Conservation (phyloP, 2,888 invertebrate species). For the Ormyrus rosae region DNA sequence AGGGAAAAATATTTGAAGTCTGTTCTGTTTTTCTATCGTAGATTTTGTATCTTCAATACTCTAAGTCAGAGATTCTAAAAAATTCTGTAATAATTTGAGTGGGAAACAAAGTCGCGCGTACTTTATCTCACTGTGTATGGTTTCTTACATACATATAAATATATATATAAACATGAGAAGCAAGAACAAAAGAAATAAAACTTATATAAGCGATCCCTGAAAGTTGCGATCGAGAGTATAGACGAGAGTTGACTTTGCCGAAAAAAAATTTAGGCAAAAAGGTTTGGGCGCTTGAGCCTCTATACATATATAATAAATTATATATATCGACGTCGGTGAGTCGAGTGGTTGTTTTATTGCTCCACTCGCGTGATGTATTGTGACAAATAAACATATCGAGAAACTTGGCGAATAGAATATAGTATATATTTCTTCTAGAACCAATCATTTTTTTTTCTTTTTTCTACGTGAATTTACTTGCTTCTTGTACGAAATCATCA, state of each 20-base stretch:
- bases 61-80: conserved; percentile 70
- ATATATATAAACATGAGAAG: conserved; percentile 13
- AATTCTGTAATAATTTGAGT: conserved; percentile 53
- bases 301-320: conserved; percentile 17
- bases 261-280: conserved; percentile 38
- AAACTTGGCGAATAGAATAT: conserved; percentile 53
- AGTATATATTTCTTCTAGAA: conserved; percentile 1
- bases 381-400: conserved; percentile 65
- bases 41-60: conserved; percentile 76
- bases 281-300: conserved; percentile 41
- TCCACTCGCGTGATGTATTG: conserved; percentile 60
- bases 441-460: background rate
- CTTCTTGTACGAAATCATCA: background rate
- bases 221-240: conserved; percentile 46
- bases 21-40: conserved; percentile 75
- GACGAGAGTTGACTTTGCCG: conserved; percentile 41
- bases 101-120: conserved; percentile 26
- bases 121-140: conserved; percentile 11
- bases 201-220: conserved; percentile 25
- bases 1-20: conserved; percentile 68
- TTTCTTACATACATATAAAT: conserved; percentile 19
- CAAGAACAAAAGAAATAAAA: conserved; percentile 15
- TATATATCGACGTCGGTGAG: conserved; percentile 41
- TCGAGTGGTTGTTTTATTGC: conserved; percentile 47
- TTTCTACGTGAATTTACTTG: background rate